Evolutionary conservation across 2,888 invertebrate species (phyloP).

Genomic region (Pristionchus mayeri): DNA sequence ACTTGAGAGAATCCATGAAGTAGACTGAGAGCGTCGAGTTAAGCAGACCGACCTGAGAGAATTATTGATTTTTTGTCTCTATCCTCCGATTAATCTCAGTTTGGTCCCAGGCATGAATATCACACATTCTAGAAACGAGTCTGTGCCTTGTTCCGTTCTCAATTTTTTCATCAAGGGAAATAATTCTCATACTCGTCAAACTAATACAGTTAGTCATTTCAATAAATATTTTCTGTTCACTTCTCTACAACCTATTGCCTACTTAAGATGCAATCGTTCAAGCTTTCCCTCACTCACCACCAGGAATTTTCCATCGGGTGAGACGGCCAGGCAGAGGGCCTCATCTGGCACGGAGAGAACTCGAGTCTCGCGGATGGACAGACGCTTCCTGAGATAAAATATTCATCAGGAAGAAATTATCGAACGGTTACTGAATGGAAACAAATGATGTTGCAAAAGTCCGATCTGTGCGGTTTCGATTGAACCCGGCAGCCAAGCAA

Average conservation of each 20-base stretch:
- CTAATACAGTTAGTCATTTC: too few relatives aligned
- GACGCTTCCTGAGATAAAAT: conserved; percentile 77
- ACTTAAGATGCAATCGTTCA: not conserved
- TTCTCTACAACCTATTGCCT: too few relatives aligned
- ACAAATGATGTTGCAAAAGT: not conserved
- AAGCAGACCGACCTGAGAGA: conserved; percentile 84
- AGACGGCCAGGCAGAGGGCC: conserved; percentile 85
- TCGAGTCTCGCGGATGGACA: conserved; percentile 83
- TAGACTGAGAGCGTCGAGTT: conserved; percentile 96
- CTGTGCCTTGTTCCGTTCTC: too few relatives aligned
- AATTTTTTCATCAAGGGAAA: too few relatives aligned
- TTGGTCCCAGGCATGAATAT: too few relatives aligned
- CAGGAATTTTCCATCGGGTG: conserved; percentile 67
- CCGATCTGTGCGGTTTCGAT: too few relatives aligned
- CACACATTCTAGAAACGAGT: not conserved
- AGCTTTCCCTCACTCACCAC: not conserved
- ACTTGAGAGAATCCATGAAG: conserved; percentile 94
- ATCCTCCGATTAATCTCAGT: too few relatives aligned
- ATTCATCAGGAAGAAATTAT: not conserved
- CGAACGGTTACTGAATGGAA: not conserved
- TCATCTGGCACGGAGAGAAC: conserved; percentile 90
- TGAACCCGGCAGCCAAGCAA: too few relatives aligned
- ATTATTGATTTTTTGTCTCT: too few relatives aligned
- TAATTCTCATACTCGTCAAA: too few relatives aligned
- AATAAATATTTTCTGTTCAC: too few relatives aligned